A percentile compares a stretch with the other conserved stretches of the same genome.
phyloP scores from a whole-genome alignment of 2,888 invertebrate genomes.

The Ypsolopha sequella region DNA sequence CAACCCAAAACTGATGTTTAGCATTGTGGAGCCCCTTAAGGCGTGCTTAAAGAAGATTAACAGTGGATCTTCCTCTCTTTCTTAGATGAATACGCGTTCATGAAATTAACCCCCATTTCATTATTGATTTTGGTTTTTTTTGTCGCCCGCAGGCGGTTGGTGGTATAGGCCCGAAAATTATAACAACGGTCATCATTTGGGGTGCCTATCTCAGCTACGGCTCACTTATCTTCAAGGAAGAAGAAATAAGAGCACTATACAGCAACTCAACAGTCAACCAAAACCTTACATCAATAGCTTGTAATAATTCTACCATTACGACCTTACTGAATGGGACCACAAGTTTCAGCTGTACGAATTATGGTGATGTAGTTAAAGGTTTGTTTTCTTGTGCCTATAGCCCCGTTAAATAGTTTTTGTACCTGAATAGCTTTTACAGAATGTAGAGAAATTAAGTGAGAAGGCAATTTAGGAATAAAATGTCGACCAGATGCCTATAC shows the following conservation, averaged over 20 bases:
- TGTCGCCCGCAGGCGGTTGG: constrained; percentile 72
- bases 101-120: neutral
- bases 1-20: too few relatives aligned
- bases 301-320: constrained; percentile 15
- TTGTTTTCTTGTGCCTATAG: constrained; percentile 2
- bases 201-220: constrained; percentile 83
- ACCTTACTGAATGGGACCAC: constrained; percentile 11
- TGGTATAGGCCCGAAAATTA: constrained; percentile 82
- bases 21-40: too few relatives aligned
- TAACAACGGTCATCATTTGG: constrained; percentile 80
- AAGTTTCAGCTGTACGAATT: constrained; percentile 28
- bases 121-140: neutral
- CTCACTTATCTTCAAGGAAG: constrained; percentile 67
- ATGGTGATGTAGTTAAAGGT: constrained; percentile 10
- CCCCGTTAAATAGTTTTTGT: constrained; percentile 16
- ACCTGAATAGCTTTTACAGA: constrained; percentile 6
- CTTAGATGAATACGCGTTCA: too few relatives aligned
- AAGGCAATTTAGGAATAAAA: neutral
- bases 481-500: too few relatives aligned
- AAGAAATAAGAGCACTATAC: constrained; percentile 13
- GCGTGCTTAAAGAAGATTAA: too few relatives aligned
- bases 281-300: constrained; percentile 17
- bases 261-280: neutral
- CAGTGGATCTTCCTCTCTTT: too few relatives aligned
- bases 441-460: constrained; percentile 9